Evolutionary conservation across 2,888 invertebrate genomes (phyloP).

Genomic region (Synergus japonicus): DNA sequence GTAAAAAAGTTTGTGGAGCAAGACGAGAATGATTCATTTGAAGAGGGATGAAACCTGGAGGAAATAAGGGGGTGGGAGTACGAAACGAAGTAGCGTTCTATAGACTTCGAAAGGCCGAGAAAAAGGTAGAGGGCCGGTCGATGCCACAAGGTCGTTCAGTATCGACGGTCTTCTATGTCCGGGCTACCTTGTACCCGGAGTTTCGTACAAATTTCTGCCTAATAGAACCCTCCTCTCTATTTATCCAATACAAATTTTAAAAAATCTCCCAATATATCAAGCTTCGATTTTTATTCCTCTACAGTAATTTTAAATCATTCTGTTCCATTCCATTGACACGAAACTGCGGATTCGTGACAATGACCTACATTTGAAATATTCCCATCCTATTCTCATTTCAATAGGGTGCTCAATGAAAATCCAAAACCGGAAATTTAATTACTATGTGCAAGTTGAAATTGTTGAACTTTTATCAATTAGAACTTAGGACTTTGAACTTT

Average conservation of each 20-base stretch:
- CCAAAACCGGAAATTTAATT: background rate
- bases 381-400: background rate
- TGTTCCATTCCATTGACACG: background rate
- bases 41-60: slow-evolving; percentile 22
- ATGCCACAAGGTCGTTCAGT: slow-evolving; percentile 71
- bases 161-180: slow-evolving; percentile 64
- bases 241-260: background rate
- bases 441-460: no score
- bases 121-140: slow-evolving; percentile 66
- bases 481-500: no score
- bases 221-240: background rate
- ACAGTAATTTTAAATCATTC: background rate
- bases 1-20: slow-evolving; percentile 10
- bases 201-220: background rate
- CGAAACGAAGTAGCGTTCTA: slow-evolving; percentile 44
- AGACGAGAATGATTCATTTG: slow-evolving; percentile 29
- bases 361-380: background rate
- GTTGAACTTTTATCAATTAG: no score
- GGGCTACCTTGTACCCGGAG: slow-evolving; percentile 31
- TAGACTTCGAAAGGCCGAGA: slow-evolving; percentile 47
- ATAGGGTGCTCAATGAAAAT: background rate
- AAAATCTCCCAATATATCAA: background rate
- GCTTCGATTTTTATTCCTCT: background rate
- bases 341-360: background rate
- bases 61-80: background rate